These are phyloP conservation scores for Gracilinanus agilis DNA, from an alignment of 2,113 vertebrate genomes.

Conservation along the genomic window DNA sequence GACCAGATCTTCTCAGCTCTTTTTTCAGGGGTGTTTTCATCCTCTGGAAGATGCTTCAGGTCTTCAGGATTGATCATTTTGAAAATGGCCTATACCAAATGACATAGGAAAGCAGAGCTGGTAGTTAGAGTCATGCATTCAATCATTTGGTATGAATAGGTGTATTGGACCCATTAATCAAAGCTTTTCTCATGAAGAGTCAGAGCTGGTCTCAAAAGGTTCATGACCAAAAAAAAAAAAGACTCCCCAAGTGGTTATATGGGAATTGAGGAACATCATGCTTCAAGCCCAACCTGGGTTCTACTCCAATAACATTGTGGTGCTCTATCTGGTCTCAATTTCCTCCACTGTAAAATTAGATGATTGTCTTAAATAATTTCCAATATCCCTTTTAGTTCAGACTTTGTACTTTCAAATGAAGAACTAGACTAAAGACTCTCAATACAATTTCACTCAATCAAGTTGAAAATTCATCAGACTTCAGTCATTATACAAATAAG, in stretches of 20 bases:
- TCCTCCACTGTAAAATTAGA: not conserved
- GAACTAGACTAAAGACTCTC: not conserved
- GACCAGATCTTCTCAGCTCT: constrained; percentile 91
- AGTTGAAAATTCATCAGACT: not conserved
- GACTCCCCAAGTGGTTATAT: not conserved
- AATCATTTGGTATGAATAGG: too few relatives aligned
- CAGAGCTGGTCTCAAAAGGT: not conserved
- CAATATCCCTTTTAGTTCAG: not conserved
- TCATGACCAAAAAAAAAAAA: not conserved
- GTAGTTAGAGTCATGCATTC: not conserved
- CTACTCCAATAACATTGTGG: not conserved
- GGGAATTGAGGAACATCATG: too few relatives aligned
- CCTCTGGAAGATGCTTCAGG: constrained; percentile 87
- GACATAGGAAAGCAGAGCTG: not conserved
- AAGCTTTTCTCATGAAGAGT: not conserved
- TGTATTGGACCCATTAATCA: too few relatives aligned
- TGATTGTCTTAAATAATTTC: not conserved
- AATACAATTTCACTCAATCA: not conserved
- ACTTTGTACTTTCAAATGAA: not conserved
- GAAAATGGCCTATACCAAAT: constrained; percentile 89
- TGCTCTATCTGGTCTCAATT: not conserved
- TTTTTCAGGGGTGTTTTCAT: constrained; percentile 92
- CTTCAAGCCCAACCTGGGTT: not conserved
- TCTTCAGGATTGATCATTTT: constrained; percentile 91
- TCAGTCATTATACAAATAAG: not conserved